A percentile compares a stretch with the other conserved stretches of the same genome.
Evolutionary conservation across 2,113 vertebrate genomes (phyloP).

Genomic region (Callopanchax toddi): DNA sequence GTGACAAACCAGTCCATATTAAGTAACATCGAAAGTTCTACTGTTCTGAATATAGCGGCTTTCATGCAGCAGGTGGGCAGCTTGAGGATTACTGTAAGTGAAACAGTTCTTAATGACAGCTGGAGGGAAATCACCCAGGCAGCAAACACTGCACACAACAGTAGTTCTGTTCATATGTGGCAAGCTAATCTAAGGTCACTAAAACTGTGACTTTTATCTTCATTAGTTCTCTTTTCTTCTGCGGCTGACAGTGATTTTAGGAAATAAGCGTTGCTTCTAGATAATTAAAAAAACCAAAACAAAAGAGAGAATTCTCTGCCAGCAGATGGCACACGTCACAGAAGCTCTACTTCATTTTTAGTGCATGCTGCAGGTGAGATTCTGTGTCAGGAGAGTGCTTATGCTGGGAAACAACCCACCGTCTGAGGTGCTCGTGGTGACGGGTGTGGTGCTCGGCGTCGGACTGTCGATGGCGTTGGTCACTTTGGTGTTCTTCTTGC

Average conservation of each 20-base stretch:
- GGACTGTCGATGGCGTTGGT: slow-evolving; percentile 80
- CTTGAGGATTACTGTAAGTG: slow-evolving; percentile 59
- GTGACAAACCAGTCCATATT: neutral
- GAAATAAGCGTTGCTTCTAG: slow-evolving; percentile 1
- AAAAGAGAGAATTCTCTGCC: neutral
- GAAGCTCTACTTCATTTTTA: neutral
- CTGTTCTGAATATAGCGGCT: slow-evolving; percentile 18
- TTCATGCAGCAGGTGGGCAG: slow-evolving; percentile 50
- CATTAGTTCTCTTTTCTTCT: neutral
- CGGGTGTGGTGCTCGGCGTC: slow-evolving; percentile 75
- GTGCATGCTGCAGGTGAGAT: neutral
- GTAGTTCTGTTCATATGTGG: slow-evolving; percentile 6
- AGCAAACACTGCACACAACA: neutral
- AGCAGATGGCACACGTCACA: slow-evolving; percentile 27
- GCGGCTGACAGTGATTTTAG: slow-evolving; percentile 28
- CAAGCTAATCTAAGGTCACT: slow-evolving; percentile 2
- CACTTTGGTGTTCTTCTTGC: slow-evolving; percentile 90
- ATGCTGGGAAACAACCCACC: slow-evolving; percentile 60
- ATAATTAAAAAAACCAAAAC: neutral
- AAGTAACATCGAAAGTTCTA: slow-evolving; percentile 35
- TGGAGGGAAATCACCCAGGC: slow-evolving; percentile 63
- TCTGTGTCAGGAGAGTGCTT: neutral
- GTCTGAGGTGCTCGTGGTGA: slow-evolving; percentile 79
- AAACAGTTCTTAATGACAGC: slow-evolving; percentile 48
- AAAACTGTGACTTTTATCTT: slow-evolving; percentile 24